Evolutionary conservation across 2,888 invertebrate genomes (phyloP).

Genomic region (Agrilus biguttatus): DNA sequence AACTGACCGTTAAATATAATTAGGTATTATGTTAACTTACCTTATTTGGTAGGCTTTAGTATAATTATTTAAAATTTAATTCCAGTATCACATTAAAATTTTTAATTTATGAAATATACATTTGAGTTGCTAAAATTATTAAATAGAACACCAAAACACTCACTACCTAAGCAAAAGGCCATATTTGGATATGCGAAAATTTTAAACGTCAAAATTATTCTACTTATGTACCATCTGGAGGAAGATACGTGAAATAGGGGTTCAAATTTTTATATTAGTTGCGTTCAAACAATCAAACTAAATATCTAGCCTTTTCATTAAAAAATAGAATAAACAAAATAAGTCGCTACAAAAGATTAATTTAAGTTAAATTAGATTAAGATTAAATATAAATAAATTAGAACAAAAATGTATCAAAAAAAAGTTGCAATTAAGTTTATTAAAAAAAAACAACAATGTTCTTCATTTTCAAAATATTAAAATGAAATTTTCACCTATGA

Average conservation of each 20-base stretch:
- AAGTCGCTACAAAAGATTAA: no score
- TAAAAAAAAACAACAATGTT: no score
- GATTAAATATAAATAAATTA: no score
- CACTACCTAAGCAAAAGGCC: constrained; percentile 23
- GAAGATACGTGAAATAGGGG: not conserved
- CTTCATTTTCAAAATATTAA: no score
- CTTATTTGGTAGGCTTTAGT: constrained; percentile 2
- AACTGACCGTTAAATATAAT: not conserved
- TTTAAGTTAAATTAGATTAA: no score
- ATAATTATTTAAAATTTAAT: not conserved
- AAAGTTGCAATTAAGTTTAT: no score
- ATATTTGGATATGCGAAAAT: constrained; percentile 34
- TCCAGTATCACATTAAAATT: constrained; percentile 9
- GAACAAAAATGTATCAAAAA: no score
- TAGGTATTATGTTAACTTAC: constrained; percentile 3
- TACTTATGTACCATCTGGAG: constrained; percentile 6
- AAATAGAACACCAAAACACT: constrained; percentile 22
- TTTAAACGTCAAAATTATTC: constrained; percentile 27
- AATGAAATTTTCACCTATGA: no score
- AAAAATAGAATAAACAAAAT: no score
- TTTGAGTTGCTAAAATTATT: constrained; percentile 9
- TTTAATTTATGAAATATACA: constrained; percentile 7
- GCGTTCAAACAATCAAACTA: no score
- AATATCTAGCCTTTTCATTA: no score
- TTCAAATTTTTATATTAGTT: no score